Base-by-base conservation (phyloP, 2,888 invertebrate genomes). In the Mimas tiliae region DNA sequence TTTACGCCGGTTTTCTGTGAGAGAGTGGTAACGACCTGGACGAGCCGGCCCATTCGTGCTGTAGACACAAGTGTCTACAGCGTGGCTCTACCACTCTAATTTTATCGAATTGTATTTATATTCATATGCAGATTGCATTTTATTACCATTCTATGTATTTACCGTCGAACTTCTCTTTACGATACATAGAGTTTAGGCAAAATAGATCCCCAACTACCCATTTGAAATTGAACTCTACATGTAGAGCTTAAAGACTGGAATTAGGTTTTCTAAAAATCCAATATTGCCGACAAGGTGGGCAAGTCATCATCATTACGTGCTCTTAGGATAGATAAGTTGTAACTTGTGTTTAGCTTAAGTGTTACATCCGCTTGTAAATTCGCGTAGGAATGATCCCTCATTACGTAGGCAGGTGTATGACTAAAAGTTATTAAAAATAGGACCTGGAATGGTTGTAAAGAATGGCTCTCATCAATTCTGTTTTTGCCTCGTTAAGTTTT, bases 281-380 rank as follows among this genome's bases (percentile, higher is more conserved):
- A 47, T 8, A 16, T 42, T 42, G 51, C 51, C 21, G 47, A 38
- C 55, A 58, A 45, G 64, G 51, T 65, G 64, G 42, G 58, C 27
- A 27, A 27, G 67, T 63, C 50, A 70, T 69, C 53, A 67, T 67
- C 68, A 68, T 71, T 66, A 68, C 51, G 50, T 53, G 34, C 65
- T 51, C 42, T 65, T 52, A 69, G 51, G 63, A 64, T 63, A 64
- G 66, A 65, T 62, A 66, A 64, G 67, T 48, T 65, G 33, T 65
- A 69, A 64, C 65, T 68, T 53, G 52, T 69, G 67, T 65, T 69
- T 67, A 68, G 47, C 42, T 21, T 66, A 70, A 71, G 70, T 68
- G 70, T 68, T 72, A 68, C 73, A 70, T 71, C 71, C 71, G 68
- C 69, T 62, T 64, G 69, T 70, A 68, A 67, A 71, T 72, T 73